These are phyloP conservation scores for Solen grandis DNA, from an alignment of 1,140 invertebrate genomes.

Conservation along the genomic window DNA sequence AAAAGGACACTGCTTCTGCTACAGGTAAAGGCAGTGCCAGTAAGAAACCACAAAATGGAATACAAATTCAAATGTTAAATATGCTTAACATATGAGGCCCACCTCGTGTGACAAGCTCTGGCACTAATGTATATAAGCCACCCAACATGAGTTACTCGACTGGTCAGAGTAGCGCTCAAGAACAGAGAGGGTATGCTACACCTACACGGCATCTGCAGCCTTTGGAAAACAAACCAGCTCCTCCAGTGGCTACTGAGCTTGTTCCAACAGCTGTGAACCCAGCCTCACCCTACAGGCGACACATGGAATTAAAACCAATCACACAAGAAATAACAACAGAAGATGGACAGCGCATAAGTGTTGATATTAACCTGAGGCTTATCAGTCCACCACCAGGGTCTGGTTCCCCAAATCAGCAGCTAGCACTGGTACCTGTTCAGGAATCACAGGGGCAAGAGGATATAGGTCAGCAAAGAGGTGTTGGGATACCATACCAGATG, in stretches of 20 bases:
- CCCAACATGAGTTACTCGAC: neutral
- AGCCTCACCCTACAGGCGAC: constrained; percentile 46
- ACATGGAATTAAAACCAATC: constrained; percentile 70
- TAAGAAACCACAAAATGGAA: constrained; percentile 35
- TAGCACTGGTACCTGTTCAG: constrained; percentile 27
- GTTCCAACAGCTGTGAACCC: constrained; percentile 25
- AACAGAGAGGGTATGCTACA: constrained; percentile 57
- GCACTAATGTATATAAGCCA: constrained; percentile 34
- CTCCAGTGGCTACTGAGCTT: constrained; percentile 30
- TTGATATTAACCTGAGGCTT: constrained; percentile 77
- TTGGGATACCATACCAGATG: constrained; percentile 55
- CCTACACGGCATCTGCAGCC: constrained; percentile 60
- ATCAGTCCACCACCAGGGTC: constrained; percentile 67
- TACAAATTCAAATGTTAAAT: constrained; percentile 36
- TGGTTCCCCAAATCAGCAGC: constrained; percentile 17
- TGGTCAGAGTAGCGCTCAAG: neutral
- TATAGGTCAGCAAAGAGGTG: constrained; percentile 9
- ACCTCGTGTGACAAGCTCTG: constrained; percentile 26
- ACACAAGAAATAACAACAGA: constrained; percentile 72
- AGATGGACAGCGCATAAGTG: constrained; percentile 76
- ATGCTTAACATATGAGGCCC: constrained; percentile 19
- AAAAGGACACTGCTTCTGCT: constrained; percentile 56
- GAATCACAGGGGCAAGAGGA: constrained; percentile 50
- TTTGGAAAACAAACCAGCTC: constrained; percentile 48
- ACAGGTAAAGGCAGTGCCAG: constrained; percentile 8